Percentiles rank a stretch among this genome's conserved stretches.
phyloP scores from a whole-genome alignment of 2,113 vertebrate genomes.

The Ochotona princeps region DNA sequence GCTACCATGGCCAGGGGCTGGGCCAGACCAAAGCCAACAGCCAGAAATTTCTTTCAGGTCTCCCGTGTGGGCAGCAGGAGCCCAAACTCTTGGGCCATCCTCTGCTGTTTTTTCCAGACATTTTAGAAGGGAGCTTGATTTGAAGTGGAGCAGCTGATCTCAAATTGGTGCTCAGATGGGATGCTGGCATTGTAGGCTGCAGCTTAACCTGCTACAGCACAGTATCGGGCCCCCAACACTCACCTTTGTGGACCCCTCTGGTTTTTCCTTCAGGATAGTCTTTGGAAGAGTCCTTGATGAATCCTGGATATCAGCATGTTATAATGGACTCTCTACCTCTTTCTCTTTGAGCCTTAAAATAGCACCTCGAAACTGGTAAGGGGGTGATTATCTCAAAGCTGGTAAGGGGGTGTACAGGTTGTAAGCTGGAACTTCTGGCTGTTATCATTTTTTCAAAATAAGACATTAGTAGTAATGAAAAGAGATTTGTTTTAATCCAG shows the following conservation, averaged over 20 bases:
- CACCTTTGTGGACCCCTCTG: neutral
- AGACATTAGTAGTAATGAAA: neutral
- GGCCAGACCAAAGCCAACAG: too few species aligned
- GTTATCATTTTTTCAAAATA: conserved; percentile 13
- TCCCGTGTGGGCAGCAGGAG: too few species aligned
- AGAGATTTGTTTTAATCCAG: conserved; percentile 32
- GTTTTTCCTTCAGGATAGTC: neutral
- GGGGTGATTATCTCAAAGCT: neutral
- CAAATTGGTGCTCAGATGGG: too few species aligned
- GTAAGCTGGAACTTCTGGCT: conserved; percentile 23
- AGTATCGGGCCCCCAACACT: too few species aligned
- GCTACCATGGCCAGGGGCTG: too few species aligned
- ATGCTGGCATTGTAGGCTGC: too few species aligned
- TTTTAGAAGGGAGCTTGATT: too few species aligned
- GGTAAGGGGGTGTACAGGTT: neutral
- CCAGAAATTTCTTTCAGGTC: too few species aligned
- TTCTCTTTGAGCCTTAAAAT: conserved; percentile 38
- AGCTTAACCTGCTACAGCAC: too few species aligned
- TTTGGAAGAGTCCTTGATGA: neutral
- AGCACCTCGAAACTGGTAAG: neutral
- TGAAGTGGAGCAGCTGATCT: too few species aligned
- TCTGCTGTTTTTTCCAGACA: too few species aligned
- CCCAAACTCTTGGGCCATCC: too few species aligned
- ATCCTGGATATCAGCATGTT: neutral
- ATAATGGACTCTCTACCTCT: neutral